Evolutionary conservation across 2,888 invertebrate genomes (phyloP).

Genomic region (Rhagophthalmus giganteus): DNA sequence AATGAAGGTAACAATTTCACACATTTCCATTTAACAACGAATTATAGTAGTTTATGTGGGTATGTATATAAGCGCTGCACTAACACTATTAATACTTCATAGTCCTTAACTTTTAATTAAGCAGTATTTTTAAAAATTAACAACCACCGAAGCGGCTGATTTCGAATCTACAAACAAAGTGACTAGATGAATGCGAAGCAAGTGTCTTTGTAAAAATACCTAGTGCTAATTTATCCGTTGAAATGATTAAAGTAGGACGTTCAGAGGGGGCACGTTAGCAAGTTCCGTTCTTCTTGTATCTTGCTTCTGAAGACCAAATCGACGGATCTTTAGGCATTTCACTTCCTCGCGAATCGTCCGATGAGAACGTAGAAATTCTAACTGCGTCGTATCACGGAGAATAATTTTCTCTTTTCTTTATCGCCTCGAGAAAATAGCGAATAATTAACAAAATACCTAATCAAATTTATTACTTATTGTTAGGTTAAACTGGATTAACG

Average conservation of each 20-base stretch:
- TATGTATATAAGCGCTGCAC: not conserved
- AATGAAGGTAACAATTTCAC: slow-evolving; percentile 15
- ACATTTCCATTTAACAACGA: slow-evolving; percentile 22
- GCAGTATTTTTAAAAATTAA: not conserved
- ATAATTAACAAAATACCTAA: too few relatives aligned
- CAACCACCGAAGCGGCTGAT: slow-evolving; percentile 2
- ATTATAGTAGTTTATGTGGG: not conserved
- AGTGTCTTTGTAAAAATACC: slow-evolving; percentile 26
- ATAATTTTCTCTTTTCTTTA: too few relatives aligned
- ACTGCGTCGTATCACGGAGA: too few relatives aligned
- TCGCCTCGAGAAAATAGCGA: too few relatives aligned
- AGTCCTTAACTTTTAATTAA: not conserved
- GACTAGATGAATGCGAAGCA: slow-evolving; percentile 27
- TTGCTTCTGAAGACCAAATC: not conserved
- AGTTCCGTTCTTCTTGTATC: not conserved
- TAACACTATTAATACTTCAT: not conserved
- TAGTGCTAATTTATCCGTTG: slow-evolving; percentile 27
- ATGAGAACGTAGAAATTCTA: too few relatives aligned
- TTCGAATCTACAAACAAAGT: slow-evolving; percentile 10
- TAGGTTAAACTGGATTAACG: too few relatives aligned
- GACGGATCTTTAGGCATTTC: not conserved
- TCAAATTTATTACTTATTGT: too few relatives aligned
- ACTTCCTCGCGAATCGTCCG: too few relatives aligned
- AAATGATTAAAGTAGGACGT: slow-evolving; percentile 31
- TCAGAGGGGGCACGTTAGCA: slow-evolving; percentile 1